These are phyloP conservation scores for Scartelaos histophorus DNA, from an alignment of 2,113 vertebrate genomes.

Conservation along the genomic window DNA sequence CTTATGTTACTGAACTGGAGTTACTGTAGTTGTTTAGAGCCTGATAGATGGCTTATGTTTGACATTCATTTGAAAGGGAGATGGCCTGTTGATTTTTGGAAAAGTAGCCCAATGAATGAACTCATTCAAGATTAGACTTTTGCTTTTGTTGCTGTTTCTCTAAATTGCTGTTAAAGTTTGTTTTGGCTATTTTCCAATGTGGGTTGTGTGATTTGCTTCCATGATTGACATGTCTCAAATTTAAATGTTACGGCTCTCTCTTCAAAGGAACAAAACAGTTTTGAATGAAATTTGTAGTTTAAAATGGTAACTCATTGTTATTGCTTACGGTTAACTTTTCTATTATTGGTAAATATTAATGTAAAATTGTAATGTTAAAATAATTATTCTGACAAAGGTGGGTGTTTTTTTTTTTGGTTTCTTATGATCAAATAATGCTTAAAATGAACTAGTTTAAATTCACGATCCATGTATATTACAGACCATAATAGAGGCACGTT, in stretches of 20 bases:
- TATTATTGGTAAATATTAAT: slow-evolving; percentile 12
- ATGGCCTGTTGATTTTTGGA: slow-evolving; percentile 76
- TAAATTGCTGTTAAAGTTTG: slow-evolving; percentile 76
- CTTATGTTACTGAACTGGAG: slow-evolving; percentile 78
- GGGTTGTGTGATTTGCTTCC: slow-evolving; percentile 72
- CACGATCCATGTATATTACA: slow-evolving; percentile 17
- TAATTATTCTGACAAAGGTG: not conserved
- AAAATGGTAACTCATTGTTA: not conserved
- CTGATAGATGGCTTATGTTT: slow-evolving; percentile 81
- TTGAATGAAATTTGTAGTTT: slow-evolving; percentile 34
- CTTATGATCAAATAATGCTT: not conserved
- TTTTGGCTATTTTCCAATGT: slow-evolving; percentile 73
- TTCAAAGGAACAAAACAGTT: slow-evolving; percentile 56
- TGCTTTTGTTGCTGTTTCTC: slow-evolving; percentile 78
- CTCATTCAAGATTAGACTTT: slow-evolving; percentile 63
- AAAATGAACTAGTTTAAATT: not conserved
- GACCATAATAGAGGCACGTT: slow-evolving; percentile 11
- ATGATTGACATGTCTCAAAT: slow-evolving; percentile 72
- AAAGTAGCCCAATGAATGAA: slow-evolving; percentile 72
- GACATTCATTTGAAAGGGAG: slow-evolving; percentile 78
- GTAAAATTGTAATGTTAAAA: slow-evolving; percentile 24
- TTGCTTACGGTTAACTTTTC: slow-evolving; percentile 7
- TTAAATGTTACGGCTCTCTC: slow-evolving; percentile 59
- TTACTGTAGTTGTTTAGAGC: slow-evolving; percentile 81
- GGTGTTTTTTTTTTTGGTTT: not conserved